Conservation (phyloP, 2,113 vertebrate species). For the Macroglossus sobrinus region DNA sequence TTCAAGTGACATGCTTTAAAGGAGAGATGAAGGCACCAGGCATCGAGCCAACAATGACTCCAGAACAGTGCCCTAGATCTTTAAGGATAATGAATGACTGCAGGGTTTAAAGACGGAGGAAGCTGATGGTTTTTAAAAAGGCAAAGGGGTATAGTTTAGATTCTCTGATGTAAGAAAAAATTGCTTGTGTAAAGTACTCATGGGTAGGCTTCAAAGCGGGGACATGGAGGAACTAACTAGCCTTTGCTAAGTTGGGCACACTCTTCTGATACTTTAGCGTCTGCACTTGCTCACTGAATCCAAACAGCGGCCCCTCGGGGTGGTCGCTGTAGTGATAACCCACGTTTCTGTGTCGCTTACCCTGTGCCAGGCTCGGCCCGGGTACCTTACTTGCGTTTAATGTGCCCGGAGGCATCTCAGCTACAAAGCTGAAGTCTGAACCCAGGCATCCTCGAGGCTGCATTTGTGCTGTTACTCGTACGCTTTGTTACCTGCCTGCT, state of each 20-base stretch:
- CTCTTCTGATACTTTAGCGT: background rate
- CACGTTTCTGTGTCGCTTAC: rapidly evolving
- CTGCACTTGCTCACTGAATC: too few species aligned
- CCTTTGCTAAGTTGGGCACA: background rate
- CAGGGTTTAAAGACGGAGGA: background rate
- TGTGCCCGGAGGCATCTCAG: background rate
- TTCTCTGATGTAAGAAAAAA: background rate
- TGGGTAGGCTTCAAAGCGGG: background rate
- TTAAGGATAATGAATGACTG: background rate
- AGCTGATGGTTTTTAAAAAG: background rate
- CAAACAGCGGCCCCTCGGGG: background rate
- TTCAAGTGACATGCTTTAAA: background rate
- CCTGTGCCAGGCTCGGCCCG: background rate
- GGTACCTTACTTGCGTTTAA: rapidly evolving
- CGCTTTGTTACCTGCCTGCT: background rate
- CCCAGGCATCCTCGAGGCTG: background rate
- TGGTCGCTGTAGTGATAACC: background rate
- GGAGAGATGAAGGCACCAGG: background rate
- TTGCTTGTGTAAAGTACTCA: background rate
- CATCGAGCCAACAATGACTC: background rate
- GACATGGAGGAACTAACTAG: rapidly evolving
- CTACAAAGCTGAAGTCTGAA: background rate
- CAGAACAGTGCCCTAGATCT: background rate
- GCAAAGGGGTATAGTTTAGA: background rate
- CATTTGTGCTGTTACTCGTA: background rate